Base-by-base conservation (phyloP, 2,888 invertebrate species). In the Podotricha telesiphe region DNA sequence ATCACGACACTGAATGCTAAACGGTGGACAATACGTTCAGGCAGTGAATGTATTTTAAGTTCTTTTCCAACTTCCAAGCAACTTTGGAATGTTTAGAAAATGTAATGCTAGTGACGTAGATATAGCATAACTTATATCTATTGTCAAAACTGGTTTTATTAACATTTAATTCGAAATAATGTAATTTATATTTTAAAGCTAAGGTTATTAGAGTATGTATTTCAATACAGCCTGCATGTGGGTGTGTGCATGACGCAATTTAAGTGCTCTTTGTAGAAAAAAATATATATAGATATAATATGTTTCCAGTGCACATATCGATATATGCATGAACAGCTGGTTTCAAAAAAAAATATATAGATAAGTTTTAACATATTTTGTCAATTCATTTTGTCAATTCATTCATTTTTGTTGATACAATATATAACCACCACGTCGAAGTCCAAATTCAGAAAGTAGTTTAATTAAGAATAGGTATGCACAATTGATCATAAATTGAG, bases 1-100 rank as follows among this genome's bases (percentile, higher is more conserved):
- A 81, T 79, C 77, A 78, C 76, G 74, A 65, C 70, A 87, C 88
- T 87, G 70, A 48, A 22, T n/a, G n/a, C 47, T 40, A 66, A 61
- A 37, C 17, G 15, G n/a, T n/a, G n/a, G n/a, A n/a, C n/a, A n/a
- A n/a, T n/a, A 19, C 34, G 51, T n/a, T 48, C 58, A 40, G 51
- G 34, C 47, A 28, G 28, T 19, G 20, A 20, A 58, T 59, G 40
- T 50, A 50, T 58, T 22, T 22, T 22, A 50, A 28, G 34, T 34
- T 55, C 11, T 55, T 17, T 34, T n/a, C n/a, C n/a, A n/a, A n/a
- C n/a, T 55, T 55, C 1, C 34, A 17, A 55, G 53, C 34, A 42
- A n/a, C 19, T 15, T 42, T 42, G 58, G 50, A 66, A 66, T 50
- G 40, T 59, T 6, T n/a, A 55, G 11, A 37, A 11, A 55, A 55